Evolutionary conservation across 1,140 invertebrate genomes (phyloP).

Genomic region (Luehdorfia chinensis): DNA sequence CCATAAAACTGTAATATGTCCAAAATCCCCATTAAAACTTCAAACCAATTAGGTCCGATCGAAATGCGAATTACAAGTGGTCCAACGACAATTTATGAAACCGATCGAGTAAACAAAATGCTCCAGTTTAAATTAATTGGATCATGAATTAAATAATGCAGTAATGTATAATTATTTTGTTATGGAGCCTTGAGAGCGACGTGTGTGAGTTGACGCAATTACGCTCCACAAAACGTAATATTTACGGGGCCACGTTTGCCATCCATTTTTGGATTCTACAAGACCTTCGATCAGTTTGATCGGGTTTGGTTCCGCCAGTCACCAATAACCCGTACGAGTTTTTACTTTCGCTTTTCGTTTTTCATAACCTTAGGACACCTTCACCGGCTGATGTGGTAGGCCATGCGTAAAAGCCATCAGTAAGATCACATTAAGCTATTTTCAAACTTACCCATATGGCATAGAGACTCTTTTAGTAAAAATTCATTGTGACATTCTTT

Average conservation of each 20-base stretch:
- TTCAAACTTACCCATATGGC: background rate
- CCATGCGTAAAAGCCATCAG: slow-evolving; percentile 12
- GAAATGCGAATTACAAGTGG: background rate
- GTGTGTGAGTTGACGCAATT: slow-evolving; percentile 45
- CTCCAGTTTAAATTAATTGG: slow-evolving; percentile 51
- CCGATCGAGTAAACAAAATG: slow-evolving; percentile 23
- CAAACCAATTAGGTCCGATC: background rate
- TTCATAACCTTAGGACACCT: slow-evolving; percentile 52
- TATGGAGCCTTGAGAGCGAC: slow-evolving; percentile 29
- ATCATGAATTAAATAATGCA: slow-evolving; percentile 39
- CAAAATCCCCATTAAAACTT: no score
- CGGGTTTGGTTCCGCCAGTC: slow-evolving; percentile 55
- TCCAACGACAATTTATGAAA: slow-evolving; percentile 12
- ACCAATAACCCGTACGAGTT: slow-evolving; percentile 27
- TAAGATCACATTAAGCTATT: background rate
- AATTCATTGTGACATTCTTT: background rate
- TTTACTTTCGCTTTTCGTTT: slow-evolving; percentile 64
- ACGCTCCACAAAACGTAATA: slow-evolving; percentile 43
- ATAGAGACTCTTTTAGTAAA: slow-evolving; percentile 5
- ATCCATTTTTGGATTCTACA: slow-evolving; percentile 59
- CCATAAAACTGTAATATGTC: no score
- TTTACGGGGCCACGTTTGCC: slow-evolving; percentile 35
- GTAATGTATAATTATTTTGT: slow-evolving; percentile 41
- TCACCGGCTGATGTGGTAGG: slow-evolving; percentile 11
- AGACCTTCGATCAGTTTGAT: slow-evolving; percentile 47